These are phyloP conservation scores for Apostichopus leukothele DNA, from an alignment of 53 echinoderm and acorn worm species.

Conservation along the genomic window DNA sequence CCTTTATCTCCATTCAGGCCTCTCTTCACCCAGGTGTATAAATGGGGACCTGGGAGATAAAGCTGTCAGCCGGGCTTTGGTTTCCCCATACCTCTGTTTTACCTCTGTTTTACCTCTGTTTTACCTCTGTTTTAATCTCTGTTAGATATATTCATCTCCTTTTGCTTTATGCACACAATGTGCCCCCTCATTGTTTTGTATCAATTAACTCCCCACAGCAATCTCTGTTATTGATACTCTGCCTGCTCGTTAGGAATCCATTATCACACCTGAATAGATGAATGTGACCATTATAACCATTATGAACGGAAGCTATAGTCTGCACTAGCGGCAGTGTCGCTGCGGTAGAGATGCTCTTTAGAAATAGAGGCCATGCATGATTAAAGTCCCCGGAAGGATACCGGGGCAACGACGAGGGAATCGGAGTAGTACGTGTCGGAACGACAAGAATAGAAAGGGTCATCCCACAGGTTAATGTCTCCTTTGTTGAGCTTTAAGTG, in stretches of 20 bases:
- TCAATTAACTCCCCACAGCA: constrained; percentile 38
- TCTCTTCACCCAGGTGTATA: too few species aligned
- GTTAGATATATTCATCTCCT: too few species aligned
- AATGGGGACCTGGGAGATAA: too few species aligned
- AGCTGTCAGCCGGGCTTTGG: too few species aligned
- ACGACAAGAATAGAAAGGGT: too few species aligned
- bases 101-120: too few species aligned
- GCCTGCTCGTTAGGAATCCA: constrained; percentile 26
- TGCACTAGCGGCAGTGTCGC: background rate
- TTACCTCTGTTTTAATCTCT: too few species aligned
- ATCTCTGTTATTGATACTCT: constrained; percentile 18
- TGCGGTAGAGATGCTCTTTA: background rate
- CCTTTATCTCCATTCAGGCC: too few species aligned
- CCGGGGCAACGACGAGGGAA: background rate
- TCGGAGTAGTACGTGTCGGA: background rate
- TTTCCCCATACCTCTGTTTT: too few species aligned
- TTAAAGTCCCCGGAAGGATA: background rate
- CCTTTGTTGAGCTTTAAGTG: too few species aligned
- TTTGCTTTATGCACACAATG: background rate
- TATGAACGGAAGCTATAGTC: background rate
- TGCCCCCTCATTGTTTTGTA: constrained; percentile 13
- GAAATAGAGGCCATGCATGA: background rate
- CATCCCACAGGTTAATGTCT: too few species aligned
- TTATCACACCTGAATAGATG: constrained; percentile 15
- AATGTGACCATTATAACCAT: constrained; percentile 5